These are phyloP conservation scores for Oreochromis aureus DNA, from an alignment of 2,113 vertebrate species.

Conservation along the genomic window DNA sequence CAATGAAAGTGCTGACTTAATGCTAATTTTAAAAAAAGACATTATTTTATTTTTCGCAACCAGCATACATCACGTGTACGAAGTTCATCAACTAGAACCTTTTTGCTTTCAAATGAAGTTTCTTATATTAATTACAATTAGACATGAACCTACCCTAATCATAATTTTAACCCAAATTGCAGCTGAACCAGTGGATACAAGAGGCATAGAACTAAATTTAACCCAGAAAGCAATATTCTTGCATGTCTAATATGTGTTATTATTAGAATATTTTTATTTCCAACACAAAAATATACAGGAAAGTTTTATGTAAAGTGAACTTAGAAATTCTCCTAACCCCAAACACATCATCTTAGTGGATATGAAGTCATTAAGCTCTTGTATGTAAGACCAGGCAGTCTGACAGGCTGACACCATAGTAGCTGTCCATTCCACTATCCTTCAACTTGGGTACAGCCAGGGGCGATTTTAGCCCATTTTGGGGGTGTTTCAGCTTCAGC, in stretches of 20 bases:
- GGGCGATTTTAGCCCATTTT: too few relatives aligned
- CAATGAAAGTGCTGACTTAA: background rate
- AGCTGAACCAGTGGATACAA: accelerated
- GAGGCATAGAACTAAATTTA: background rate
- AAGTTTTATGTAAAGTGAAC: too few relatives aligned
- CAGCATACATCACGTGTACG: accelerated
- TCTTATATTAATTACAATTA: background rate
- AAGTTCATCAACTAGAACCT: background rate
- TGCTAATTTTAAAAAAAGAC: accelerated
- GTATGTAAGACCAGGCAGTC: too few relatives aligned
- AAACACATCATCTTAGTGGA: too few relatives aligned
- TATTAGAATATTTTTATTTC: too few relatives aligned
- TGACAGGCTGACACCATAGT: too few relatives aligned
- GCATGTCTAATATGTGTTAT: background rate
- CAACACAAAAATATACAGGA: too few relatives aligned
- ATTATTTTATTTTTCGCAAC: accelerated
- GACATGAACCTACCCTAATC: background rate
- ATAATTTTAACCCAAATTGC: background rate
- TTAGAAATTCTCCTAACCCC: too few relatives aligned
- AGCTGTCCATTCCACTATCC: too few relatives aligned
- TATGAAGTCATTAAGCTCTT: too few relatives aligned
- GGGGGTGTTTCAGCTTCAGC: too few relatives aligned
- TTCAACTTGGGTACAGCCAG: too few relatives aligned
- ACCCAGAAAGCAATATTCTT: background rate
- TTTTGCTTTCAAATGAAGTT: background rate